These are phyloP conservation scores for Gobio occitaniae DNA, from an alignment of 2,797 vertebrate genomes.

Conservation along the genomic window DNA sequence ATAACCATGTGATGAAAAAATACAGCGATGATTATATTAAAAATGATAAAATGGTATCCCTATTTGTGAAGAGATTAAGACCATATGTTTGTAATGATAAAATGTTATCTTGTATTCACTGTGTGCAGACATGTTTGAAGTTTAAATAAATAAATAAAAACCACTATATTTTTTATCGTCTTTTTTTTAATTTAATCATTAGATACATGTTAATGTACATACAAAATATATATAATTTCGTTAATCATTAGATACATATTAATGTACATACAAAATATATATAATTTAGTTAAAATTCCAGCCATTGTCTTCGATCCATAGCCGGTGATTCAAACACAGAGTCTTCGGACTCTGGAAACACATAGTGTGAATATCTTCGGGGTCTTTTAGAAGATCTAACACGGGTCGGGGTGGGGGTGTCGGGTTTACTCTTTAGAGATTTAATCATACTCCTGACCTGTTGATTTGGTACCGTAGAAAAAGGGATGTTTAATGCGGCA, in stretches of 20 bases:
- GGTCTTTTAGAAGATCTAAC: not conserved
- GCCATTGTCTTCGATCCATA: not conserved
- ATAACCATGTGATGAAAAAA: not conserved
- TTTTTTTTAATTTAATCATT: not conserved
- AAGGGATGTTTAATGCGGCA: not conserved
- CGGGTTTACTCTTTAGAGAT: not conserved
- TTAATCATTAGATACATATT: too few relatives aligned
- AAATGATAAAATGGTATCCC: not conserved
- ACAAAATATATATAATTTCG: too few relatives aligned
- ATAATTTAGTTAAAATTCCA: not conserved
- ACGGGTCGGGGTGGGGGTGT: rapidly evolving
- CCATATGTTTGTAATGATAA: not conserved
- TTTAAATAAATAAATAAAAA: too few relatives aligned
- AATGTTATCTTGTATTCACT: not conserved
- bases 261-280: too few relatives aligned
- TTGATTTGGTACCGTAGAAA: not conserved
- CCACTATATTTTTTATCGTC: not conserved
- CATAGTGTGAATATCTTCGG: not conserved
- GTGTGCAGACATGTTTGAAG: not conserved
- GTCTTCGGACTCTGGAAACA: not conserved
- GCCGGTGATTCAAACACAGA: not conserved
- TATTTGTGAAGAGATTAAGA: not conserved
- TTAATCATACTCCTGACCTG: not conserved
- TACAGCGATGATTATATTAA: not conserved
- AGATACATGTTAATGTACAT: too few relatives aligned